Percentiles rank a stretch among this genome's conserved stretches.
Conservation (phyloP, 2,888 invertebrate genomes). For the Macrosoma leucophasiata region DNA sequence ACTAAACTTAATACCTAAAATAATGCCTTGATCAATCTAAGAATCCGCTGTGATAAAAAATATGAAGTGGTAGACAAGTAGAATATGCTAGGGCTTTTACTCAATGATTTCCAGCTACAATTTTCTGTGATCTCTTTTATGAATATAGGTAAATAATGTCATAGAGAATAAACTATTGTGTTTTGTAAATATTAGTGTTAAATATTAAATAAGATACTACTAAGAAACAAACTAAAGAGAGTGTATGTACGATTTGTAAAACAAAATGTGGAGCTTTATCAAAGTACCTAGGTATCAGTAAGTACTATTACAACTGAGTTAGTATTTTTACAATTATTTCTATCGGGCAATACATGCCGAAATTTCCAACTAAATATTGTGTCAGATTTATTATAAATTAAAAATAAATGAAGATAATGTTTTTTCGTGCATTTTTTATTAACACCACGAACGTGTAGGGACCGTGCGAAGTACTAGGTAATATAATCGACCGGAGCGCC, state of each 20-base stretch:
- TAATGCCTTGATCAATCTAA: constrained; percentile 61
- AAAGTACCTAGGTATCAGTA: constrained; percentile 72
- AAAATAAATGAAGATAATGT: constrained; percentile 68
- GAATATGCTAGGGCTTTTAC: constrained; percentile 66
- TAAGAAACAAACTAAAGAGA: constrained; percentile 70
- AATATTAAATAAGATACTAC: constrained; percentile 35
- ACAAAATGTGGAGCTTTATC: constrained; percentile 74
- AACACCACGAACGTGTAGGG: too few relatives aligned
- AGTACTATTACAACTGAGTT: constrained; percentile 64
- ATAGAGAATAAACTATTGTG: constrained; percentile 57
- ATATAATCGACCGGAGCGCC: too few relatives aligned
- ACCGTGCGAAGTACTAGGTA: too few relatives aligned
- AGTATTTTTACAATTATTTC: constrained; percentile 73
- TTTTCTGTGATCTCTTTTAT: constrained; percentile 78
- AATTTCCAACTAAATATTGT: constrained; percentile 61
- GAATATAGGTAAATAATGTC: constrained; percentile 69
- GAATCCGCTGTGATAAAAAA: constrained; percentile 70
- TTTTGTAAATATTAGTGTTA: constrained; percentile 35
- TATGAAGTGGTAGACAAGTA: constrained; percentile 66
- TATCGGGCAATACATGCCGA: constrained; percentile 52
- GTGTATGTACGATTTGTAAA: constrained; percentile 73
- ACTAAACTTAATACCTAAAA: constrained; percentile 41
- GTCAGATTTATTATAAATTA: constrained; percentile 66
- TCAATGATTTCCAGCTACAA: constrained; percentile 76
- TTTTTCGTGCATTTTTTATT: too few relatives aligned